Conservation (phyloP, 2,888 invertebrate genomes). For the Archips xylosteana region DNA sequence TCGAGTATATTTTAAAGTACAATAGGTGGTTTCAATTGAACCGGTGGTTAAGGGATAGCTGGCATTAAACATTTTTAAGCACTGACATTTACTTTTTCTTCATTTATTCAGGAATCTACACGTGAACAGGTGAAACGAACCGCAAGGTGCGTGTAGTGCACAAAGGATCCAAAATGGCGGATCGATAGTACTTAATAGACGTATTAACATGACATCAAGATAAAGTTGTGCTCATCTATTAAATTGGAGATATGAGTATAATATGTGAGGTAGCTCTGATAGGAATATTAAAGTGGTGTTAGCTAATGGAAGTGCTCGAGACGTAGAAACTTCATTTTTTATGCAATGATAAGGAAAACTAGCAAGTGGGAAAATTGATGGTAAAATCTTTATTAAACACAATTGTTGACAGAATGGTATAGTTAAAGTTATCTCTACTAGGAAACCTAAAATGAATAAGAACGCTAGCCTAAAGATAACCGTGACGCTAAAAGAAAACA, state of each 20-base stretch:
- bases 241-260: not conserved
- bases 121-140: slow-evolving; percentile 1
- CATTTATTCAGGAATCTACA: not conserved
- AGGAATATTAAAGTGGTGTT: no score
- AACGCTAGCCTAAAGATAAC: not conserved
- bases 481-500: not conserved
- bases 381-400: no score
- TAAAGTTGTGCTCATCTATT: not conserved
- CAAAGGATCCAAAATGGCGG: not conserved
- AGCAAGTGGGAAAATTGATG: not conserved
- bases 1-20: not conserved
- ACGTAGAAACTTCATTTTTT: no score
- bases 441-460: no score
- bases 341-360: not conserved
- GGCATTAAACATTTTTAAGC: not conserved
- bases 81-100: slow-evolving; percentile 7
- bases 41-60: not conserved
- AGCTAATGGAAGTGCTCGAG: no score
- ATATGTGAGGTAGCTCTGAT: no score
- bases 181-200: not conserved
- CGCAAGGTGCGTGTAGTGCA: slow-evolving; percentile 9
- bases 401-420: not conserved
- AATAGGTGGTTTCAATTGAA: not conserved
- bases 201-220: not conserved
- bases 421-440: not conserved